Evolutionary conservation across 2,888 invertebrate species (phyloP).

Genomic region (Ommatoiulus sabulosus): DNA sequence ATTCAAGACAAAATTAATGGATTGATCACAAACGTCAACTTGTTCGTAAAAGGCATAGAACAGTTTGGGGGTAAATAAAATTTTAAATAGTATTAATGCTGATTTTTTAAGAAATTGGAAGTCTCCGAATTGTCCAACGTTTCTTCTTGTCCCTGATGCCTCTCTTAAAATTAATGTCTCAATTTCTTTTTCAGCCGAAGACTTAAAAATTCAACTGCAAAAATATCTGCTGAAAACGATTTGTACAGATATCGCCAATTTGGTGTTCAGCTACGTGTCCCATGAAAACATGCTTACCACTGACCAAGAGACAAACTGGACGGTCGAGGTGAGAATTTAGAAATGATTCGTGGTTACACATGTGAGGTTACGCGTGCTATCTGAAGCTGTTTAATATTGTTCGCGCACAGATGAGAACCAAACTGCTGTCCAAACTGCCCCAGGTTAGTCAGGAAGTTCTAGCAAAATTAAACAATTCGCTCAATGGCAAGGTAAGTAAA

Average conservation of each 20-base stretch:
- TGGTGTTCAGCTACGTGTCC: conserved; percentile 82
- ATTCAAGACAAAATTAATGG: conserved; percentile 86
- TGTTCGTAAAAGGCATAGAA: conserved; percentile 69
- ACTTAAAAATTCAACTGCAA: conserved; percentile 76
- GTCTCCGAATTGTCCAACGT: no score
- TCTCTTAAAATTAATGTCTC: no score
- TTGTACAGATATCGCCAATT: conserved; percentile 83
- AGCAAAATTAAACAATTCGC: conserved; percentile 53
- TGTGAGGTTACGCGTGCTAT: no score
- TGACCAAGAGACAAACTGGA: conserved; percentile 64
- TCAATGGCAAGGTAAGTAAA: conserved; percentile 59
- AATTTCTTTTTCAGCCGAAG: conserved; percentile 63
- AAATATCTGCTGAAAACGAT: conserved; percentile 88
- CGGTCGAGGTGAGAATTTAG: conserved; percentile 67
- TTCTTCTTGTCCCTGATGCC: no score
- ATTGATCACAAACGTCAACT: conserved; percentile 69
- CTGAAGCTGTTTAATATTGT: background rate
- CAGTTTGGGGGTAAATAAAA: conserved; percentile 64
- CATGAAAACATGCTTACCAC: conserved; percentile 74
- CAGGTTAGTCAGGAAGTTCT: conserved; percentile 78
- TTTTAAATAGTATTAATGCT: background rate
- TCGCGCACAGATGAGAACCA: conserved; percentile 68
- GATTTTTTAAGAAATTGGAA: no score
- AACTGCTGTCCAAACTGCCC: conserved; percentile 69
- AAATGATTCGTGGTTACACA: background rate